Evolutionary conservation across 2,888 invertebrate species (phyloP).

Genomic region (Gibbula magus): DNA sequence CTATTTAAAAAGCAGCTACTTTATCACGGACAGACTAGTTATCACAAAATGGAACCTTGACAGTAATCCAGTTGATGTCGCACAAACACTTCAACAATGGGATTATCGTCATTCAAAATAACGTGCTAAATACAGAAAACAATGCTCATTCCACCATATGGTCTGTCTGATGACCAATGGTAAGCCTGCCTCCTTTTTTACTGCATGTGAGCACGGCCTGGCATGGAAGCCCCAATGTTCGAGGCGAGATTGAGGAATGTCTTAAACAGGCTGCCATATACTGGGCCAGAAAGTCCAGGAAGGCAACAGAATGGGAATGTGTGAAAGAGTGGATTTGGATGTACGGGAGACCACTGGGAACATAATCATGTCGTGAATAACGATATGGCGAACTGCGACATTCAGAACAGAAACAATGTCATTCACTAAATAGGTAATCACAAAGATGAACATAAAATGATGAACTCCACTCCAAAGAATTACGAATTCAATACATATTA

Average conservation of each 20-base stretch:
- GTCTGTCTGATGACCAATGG: background rate
- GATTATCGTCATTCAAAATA: background rate
- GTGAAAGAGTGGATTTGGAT: conserved; percentile 5
- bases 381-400: too few species aligned
- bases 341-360: background rate
- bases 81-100: background rate
- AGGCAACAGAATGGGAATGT: conserved; percentile 8
- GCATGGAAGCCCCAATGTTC: background rate
- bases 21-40: background rate
- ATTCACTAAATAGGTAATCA: too few species aligned
- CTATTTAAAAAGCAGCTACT: too few species aligned
- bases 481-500: too few species aligned
- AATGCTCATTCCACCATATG: background rate
- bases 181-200: background rate
- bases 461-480: too few species aligned
- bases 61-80: background rate
- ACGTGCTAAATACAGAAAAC: background rate
- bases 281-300: background rate
- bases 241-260: conserved; percentile 1
- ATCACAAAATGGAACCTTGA: conserved; percentile 1
- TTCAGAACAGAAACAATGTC: too few species aligned
- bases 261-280: background rate
- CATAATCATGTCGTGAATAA: too few species aligned
- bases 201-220: background rate
- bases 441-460: too few species aligned